These are phyloP conservation scores for Brachyptera putata DNA, from an alignment of 2,888 invertebrate genomes.

Conservation along the genomic window DNA sequence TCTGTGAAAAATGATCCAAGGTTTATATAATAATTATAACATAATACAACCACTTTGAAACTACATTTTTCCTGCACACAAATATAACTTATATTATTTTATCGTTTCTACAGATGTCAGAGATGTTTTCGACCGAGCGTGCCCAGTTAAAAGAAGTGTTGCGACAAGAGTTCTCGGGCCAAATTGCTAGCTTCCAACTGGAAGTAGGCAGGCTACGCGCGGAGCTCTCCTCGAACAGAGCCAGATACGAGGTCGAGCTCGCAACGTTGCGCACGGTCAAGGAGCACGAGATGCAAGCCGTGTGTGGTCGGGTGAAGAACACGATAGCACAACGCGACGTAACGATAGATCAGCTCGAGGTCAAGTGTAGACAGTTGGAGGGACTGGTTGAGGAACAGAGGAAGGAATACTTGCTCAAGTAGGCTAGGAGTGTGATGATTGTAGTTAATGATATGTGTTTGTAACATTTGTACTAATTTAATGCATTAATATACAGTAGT, in stretches of 20 bases:
- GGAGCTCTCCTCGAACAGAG: constrained; percentile 32
- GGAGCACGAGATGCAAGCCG: constrained; percentile 44
- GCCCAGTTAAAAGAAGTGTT: constrained; percentile 55
- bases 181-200: constrained; percentile 53
- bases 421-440: neutral
- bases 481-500: no score
- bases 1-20: no score
- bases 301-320: constrained; percentile 56
- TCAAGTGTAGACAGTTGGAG: constrained; percentile 70
- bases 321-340: constrained; percentile 77
- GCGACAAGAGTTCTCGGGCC: constrained; percentile 58
- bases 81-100: no score
- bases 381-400: constrained; percentile 67
- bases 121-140: constrained; percentile 53
- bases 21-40: no score
- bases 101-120: constrained; percentile 44
- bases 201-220: constrained; percentile 30
- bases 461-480: no score
- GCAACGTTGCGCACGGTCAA: neutral
- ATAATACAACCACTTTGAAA: no score
- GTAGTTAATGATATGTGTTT: neutral
- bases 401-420: constrained; percentile 34
- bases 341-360: constrained; percentile 65
- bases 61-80: no score
- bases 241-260: constrained; percentile 35